Evolutionary conservation across 2,113 vertebrate genomes (phyloP).

Genomic region (Ammodytes dubius): DNA sequence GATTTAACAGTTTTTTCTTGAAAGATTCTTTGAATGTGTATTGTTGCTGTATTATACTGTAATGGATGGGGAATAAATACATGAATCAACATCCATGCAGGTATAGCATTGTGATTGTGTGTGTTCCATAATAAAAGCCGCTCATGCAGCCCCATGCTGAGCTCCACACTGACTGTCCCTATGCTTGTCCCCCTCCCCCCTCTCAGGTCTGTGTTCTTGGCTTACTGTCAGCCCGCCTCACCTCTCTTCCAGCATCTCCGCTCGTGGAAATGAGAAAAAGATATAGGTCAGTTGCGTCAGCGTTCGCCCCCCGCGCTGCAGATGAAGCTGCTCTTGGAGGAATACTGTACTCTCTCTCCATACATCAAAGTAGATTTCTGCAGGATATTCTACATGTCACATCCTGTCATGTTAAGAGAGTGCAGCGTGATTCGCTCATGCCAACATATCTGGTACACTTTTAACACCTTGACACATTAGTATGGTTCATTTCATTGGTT

Average conservation of each 20-base stretch:
- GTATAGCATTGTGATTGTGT: neutral
- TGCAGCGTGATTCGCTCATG: neutral
- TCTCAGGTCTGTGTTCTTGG: slow-evolving; percentile 14
- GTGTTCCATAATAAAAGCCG: neutral
- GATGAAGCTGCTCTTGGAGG: slow-evolving; percentile 33
- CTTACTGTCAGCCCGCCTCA: slow-evolving; percentile 27
- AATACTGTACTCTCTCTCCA: neutral
- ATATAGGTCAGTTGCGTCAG: slow-evolving; percentile 75
- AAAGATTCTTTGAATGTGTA: neutral
- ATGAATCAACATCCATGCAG: neutral
- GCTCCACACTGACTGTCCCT: neutral
- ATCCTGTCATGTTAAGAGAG: slow-evolving; percentile 1
- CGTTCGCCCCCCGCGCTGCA: slow-evolving; percentile 28
- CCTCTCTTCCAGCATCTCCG: slow-evolving; percentile 20
- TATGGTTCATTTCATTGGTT: neutral
- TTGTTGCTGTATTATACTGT: neutral
- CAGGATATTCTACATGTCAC: slow-evolving; percentile 25
- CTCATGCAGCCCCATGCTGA: neutral
- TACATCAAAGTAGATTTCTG: slow-evolving; percentile 43
- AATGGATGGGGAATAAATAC: neutral
- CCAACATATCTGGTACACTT: neutral
- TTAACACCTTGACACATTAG: neutral
- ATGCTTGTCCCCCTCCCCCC: neutral
- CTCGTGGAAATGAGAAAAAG: slow-evolving; percentile 46
- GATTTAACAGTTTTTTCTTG: neutral